Base-by-base conservation (phyloP, 2,113 vertebrate genomes). In the Poecile atricapillus region DNA sequence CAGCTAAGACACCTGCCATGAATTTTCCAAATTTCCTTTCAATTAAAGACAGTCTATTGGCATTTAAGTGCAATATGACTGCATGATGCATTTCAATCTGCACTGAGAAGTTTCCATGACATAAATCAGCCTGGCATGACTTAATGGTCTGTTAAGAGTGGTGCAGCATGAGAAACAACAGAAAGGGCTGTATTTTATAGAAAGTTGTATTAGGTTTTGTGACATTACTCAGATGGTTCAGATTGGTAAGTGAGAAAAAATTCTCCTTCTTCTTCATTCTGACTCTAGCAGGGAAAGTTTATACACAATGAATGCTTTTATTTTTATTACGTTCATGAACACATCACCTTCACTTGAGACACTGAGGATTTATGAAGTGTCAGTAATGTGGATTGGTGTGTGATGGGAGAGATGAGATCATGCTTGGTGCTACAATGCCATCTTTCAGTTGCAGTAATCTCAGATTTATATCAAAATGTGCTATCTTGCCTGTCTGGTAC, bases 21-120 rank as follows among this genome's bases (percentile, higher is more conserved):
- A 91, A 79, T 91, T 94, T 92, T 83, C 77, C 19, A 49, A 37
- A 76, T 96, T 93, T 87, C n/a, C 44, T 85, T 67, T 52, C 68
- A 89, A 95, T 95, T 95, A 71, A 91, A 92, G 63, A 41, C 68
- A 82, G 41, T 41, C 59, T 93, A 33, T 69, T 95, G 59, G 69
- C 67, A 53, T 89, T 69, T 56, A 93, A 96, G 76, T 94, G 86
- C 94, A 95, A 4, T 93, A 68, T 76, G 88, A 89, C 52, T 94
- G 41, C 73, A 64, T 96, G 92, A 96, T 91, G 87, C 70, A 76
- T 96, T 96, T 85, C 77, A 86, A 3, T 95, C 89, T 89, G 63
- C 75, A 94, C 80, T 93, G 73, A 50, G 75, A 94, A 95, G 59
- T 93, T 95, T 82, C 89, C 78, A 67, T 83, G 56, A 90, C 64